Percentiles rank a stretch among this genome's conserved stretches.
Evolutionary conservation across 1,140 invertebrate species (phyloP).

Genomic region (Apis mellifera): Amel_HAv3.1 CM009934.2:9843501-9844000

Average conservation of each 20-base stretch:
- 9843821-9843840: neutral
- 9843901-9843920: too few species aligned
- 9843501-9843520: constrained; percentile 56
- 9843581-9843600: constrained; percentile 37
- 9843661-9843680: constrained; percentile 66
- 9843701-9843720: constrained; percentile 65
- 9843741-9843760: constrained; percentile 64
- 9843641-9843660: constrained; percentile 63
- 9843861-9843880: too few species aligned
- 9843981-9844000: too few species aligned
- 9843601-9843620: constrained; percentile 13
- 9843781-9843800: constrained; percentile 34
- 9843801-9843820: constrained; percentile 52
- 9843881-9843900: too few species aligned
- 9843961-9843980: too few species aligned
- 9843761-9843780: constrained; percentile 56
- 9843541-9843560: constrained; percentile 33
- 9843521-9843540: constrained; percentile 59
- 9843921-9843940: too few species aligned
- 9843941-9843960: too few species aligned
- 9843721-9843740: constrained; percentile 69
- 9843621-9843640: constrained; percentile 32
- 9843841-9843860: neutral
- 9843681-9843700: constrained; percentile 68
- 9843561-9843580: constrained; percentile 62